phyloP scores from a whole-genome alignment of 2,113 vertebrate species.

The Loxodonta africana region DNA sequence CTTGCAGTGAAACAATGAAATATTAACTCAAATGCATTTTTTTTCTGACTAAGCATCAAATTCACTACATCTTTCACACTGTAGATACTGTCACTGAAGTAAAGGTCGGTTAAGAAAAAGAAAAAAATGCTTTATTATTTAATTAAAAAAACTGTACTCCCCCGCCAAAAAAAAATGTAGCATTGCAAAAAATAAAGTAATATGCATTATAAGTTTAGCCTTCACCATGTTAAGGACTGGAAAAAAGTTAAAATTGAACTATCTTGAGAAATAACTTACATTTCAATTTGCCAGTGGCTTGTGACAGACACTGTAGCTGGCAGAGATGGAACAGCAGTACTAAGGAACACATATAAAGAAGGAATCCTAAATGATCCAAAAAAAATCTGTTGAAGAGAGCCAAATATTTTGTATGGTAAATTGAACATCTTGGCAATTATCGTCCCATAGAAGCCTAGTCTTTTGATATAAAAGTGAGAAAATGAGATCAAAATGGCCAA shows the following conservation, averaged over 20 bases:
- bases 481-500: not conserved
- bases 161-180: not conserved
- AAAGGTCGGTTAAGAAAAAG: not conserved
- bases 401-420: not conserved
- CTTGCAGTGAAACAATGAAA: not conserved
- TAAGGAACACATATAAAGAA: not conserved
- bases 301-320: constrained; percentile 26
- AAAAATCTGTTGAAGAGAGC: not conserved
- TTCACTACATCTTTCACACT: not conserved
- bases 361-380: not conserved
- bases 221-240: not conserved
- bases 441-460: not conserved
- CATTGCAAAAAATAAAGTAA: not conserved
- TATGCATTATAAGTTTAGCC: not conserved
- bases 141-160: not conserved
- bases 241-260: constrained; percentile 56
- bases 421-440: constrained; percentile 39
- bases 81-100: not conserved
- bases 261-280: not conserved
- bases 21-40: not conserved
- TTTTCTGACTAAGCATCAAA: constrained; percentile 4
- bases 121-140: not conserved
- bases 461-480: not conserved
- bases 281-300: constrained; percentile 63
- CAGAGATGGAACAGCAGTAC: constrained; percentile 2